phyloP scores from a whole-genome alignment of 1,140 invertebrate species.

The Himalopsyche phryganea region DNA sequence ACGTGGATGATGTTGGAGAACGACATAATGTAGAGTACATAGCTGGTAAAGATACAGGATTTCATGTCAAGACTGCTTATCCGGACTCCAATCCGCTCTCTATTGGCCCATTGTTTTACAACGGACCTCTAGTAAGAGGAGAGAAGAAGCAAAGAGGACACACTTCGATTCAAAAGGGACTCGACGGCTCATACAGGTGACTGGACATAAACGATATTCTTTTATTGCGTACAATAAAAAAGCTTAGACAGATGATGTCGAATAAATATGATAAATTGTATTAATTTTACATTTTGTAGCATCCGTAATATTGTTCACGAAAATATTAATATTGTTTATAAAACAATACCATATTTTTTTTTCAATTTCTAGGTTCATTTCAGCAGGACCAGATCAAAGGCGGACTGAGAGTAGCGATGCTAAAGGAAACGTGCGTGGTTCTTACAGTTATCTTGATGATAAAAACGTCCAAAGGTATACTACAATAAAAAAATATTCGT shows the following conservation, averaged over 20 bases:
- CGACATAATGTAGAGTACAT: conserved; percentile 68
- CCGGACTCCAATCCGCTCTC: conserved; percentile 58
- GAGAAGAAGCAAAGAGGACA: conserved; percentile 55
- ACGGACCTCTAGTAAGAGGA: conserved; percentile 50
- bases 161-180: conserved; percentile 58
- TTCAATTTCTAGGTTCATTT: conserved; percentile 66
- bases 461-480: conserved; percentile 62
- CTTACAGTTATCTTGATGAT: conserved; percentile 71
- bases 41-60: conserved; percentile 66
- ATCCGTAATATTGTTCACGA: too few species aligned
- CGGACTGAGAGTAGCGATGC: conserved; percentile 67
- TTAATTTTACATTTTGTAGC: too few species aligned
- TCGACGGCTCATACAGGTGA: conserved; percentile 62
- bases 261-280: too few species aligned
- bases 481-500: too few species aligned
- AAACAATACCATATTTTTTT: too few species aligned
- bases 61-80: conserved; percentile 65
- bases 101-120: conserved; percentile 56
- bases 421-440: conserved; percentile 64
- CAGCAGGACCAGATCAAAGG: conserved; percentile 67
- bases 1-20: conserved; percentile 67
- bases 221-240: too few species aligned
- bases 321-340: too few species aligned
- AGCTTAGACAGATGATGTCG: too few species aligned
- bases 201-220: too few species aligned